Conservation (phyloP, 2,797 vertebrate species). For the Ibycter americanus region DNA sequence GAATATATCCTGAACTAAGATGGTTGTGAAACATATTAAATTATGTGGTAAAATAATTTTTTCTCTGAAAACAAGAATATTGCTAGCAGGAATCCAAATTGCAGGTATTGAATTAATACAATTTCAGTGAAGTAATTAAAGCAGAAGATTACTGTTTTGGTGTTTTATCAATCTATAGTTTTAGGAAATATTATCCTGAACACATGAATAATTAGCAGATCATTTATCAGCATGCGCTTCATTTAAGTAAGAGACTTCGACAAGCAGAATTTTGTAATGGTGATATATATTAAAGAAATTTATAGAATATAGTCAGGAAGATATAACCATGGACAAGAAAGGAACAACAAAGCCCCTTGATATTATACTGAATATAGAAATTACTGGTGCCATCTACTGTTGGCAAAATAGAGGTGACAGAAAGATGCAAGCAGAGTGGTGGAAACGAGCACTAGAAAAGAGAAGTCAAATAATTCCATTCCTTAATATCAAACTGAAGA, state of each 20-base stretch:
- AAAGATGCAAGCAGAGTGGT: not conserved
- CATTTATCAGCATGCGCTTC: too few relatives aligned
- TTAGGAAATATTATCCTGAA: conserved; percentile 56
- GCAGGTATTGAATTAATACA: conserved; percentile 50
- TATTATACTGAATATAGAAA: conserved; percentile 29
- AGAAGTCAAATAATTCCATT: not conserved
- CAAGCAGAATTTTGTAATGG: conserved; percentile 42
- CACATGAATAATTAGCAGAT: conserved; percentile 54
- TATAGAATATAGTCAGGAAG: conserved; percentile 7
- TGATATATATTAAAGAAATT: conserved; percentile 21
- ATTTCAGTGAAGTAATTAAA: conserved; percentile 57
- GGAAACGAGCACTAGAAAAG: not conserved
- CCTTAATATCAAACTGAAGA: not conserved
- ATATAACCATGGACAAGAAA: not conserved
- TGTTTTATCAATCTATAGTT: conserved; percentile 67
- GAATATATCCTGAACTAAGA: not conserved
- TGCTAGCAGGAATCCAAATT: conserved; percentile 34
- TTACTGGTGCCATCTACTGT: conserved; percentile 70
- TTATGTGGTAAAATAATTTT: not conserved
- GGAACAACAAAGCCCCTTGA: not conserved
- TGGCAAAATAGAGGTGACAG: not conserved
- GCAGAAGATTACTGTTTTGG: conserved; percentile 61
- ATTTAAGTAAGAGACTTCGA: conserved; percentile 54
- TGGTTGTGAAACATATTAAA: not conserved
- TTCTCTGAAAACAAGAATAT: conserved; percentile 13